These are phyloP conservation scores for Theristicus caerulescens DNA, from an alignment of 2,113 vertebrate genomes.

Conservation along the genomic window DNA sequence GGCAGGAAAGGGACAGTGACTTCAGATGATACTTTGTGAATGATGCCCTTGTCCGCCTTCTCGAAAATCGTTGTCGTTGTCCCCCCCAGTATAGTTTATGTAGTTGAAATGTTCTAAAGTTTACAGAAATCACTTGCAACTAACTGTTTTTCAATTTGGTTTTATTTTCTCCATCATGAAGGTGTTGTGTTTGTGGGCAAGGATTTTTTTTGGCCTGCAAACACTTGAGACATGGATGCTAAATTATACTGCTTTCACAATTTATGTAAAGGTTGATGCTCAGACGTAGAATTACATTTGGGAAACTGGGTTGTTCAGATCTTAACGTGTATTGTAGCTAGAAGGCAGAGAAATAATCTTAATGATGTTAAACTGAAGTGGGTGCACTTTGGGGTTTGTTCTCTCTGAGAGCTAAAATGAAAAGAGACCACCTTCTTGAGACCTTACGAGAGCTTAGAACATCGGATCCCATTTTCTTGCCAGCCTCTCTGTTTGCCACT, in stretches of 20 bases:
- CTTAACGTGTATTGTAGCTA: background rate
- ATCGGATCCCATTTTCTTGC: background rate
- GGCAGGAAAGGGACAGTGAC: background rate
- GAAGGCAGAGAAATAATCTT: background rate
- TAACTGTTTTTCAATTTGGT: background rate
- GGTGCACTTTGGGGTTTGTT: background rate
- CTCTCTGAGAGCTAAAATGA: background rate
- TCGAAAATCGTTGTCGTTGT: background rate
- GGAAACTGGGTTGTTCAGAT: background rate
- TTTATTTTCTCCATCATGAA: background rate
- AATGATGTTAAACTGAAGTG: background rate
- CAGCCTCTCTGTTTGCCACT: background rate
- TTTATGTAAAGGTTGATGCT: background rate
- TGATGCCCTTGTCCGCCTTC: background rate
- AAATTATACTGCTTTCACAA: background rate
- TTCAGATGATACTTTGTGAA: background rate
- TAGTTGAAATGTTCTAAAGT: background rate
- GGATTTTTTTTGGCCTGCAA: background rate
- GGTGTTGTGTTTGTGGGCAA: background rate
- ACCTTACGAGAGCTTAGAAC: background rate
- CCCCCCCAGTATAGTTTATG: background rate
- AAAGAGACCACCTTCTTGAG: background rate
- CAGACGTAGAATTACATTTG: background rate
- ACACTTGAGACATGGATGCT: background rate
- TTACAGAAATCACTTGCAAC: background rate